Base-by-base conservation (phyloP, 1,140 invertebrate species). In the Drosophila ironensis region DNA sequence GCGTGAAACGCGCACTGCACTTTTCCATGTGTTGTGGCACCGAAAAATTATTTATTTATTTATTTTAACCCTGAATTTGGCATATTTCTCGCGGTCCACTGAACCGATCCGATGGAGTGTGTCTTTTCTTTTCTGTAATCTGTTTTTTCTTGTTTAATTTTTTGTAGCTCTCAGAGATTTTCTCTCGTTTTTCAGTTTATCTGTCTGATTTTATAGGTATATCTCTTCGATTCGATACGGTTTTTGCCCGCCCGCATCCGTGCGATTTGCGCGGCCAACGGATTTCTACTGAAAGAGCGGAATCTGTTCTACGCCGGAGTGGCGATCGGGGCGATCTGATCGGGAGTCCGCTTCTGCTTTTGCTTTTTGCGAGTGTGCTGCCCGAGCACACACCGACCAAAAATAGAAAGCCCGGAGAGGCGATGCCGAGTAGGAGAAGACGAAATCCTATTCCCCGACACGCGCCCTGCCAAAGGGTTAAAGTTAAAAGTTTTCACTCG, bases 221-320 rank as follows among this genome's bases (percentile, higher is more conserved):
- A 54, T 53, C 52, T 60, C 28, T 46, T 53, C 37, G 48, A 73
- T 52, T 37, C n/a, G 30, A 6, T 33, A 33, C n/a, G n/a, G n/a
- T n/a, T n/a, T 63, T 16, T 7, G 40, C 22, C 54, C 40, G 59
- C 12, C 25, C 47, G 48, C 40, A 71, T 51, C 51, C 69, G 68
- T 59, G 70, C 74, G 73, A 86, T 78, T 84, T 84, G 69, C 54
- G 59, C 80, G 78, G 67, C 80, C 60, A 74, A 84, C 74, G 64
- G 60, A 74, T 67, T 78, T 84, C 69, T 86, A 84, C 78, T 84
- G 76, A 84, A 73, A 71, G 38, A 60, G 57, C 40, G 27, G 68
- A 60, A 74, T 74, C 66, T 74, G 66, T 80, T 28, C 75, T 70
- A 73, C 70, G 57, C 40, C 59, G 38, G 61, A 56, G 38, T 38